Base-by-base conservation (phyloP, 2,797 vertebrate species). In the Mustela erminea region DNA sequence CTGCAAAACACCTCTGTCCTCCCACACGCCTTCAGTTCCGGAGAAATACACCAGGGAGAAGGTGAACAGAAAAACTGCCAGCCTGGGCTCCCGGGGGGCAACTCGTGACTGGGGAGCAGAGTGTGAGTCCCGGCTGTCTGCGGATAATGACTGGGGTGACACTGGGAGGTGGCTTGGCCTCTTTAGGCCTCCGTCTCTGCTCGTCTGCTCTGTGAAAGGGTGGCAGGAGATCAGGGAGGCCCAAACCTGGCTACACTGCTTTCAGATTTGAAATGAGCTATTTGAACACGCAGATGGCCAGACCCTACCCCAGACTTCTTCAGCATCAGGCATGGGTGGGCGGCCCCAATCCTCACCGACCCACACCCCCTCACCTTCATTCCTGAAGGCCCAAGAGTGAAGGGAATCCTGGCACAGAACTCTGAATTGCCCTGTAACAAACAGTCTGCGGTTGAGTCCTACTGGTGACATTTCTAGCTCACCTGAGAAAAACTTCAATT, bases 1-100 rank as follows among this genome's bases (percentile, higher is more conserved):
- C 58, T 96, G 85, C 52, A 92, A 95, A 98, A 98, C 56, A 94
- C 82, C 68, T 89, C 96, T 68, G 81, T 89, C 87, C 58, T 68
- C 68, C 85, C 90, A 46, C 11, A 29, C 10, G 5, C 88, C 95
- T 98, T 93, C 27, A 12, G 35, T 92, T 0, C 9, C 3, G 4
- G 7, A 21, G 32, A 74, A 95, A 91, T 77, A 77, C 7, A 17
- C 20, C 12, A 83, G 12, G 29, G 93, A 93, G 77, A 58, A 80
- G 81, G 75, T 96, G 94, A 97, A 0, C 0, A 18, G 8, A 27
- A 95, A 49, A 93, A n/a, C 58, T 66, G 78, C 46, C 7, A 17
- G 23, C 60, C 68, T 72, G n/a, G 32, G 32, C 62, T 60, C 3
- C n/a, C 20, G 14, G 78, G 78, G 38, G 32, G 14, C 27, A 60